These are phyloP conservation scores for Aphelenchoides besseyi DNA, from an alignment of 1,140 invertebrate species.

Conservation along the genomic window DNA sequence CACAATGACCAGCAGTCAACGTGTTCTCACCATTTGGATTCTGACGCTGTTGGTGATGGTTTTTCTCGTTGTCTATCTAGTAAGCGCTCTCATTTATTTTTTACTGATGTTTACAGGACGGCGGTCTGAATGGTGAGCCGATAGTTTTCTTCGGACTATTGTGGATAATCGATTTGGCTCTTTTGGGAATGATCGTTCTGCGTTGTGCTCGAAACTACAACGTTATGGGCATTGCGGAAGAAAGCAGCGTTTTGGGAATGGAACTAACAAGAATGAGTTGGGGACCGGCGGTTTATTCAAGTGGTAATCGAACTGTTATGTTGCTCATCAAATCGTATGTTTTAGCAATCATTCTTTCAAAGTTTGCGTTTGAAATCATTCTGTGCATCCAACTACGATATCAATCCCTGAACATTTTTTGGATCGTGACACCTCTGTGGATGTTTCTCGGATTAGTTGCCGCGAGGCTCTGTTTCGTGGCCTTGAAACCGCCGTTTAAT, in stretches of 20 bases:
- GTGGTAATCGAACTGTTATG: not conserved
- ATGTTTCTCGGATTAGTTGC: not conserved
- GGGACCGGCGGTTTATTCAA: not conserved
- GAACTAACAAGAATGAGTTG: not conserved
- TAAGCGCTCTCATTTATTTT: not conserved
- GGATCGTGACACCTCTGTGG: conserved; percentile 2
- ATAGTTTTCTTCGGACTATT: not conserved
- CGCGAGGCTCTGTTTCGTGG: not conserved
- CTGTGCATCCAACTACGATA: conserved; percentile 4
- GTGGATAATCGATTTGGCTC: not conserved
- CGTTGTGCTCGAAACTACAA: conserved; percentile 1
- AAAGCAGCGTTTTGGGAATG: not conserved
- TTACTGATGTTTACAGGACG: conserved; percentile 3
- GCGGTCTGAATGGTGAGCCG: conserved; percentile 3
- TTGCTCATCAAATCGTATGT: not conserved
- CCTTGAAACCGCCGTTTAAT: too few relatives aligned
- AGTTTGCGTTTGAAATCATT: not conserved
- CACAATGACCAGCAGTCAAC: not conserved
- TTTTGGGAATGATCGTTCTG: not conserved
- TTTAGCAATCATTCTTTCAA: not conserved
- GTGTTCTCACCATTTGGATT: not conserved
- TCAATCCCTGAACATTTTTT: not conserved
- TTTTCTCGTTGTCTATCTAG: not conserved
- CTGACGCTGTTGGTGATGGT: not conserved
- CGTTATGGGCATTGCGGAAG: not conserved